Evolutionary conservation across 2,797 vertebrate genomes (phyloP), one percentile per base, ranked within the genome.

Genomic region (Danio kyathit): DNA sequence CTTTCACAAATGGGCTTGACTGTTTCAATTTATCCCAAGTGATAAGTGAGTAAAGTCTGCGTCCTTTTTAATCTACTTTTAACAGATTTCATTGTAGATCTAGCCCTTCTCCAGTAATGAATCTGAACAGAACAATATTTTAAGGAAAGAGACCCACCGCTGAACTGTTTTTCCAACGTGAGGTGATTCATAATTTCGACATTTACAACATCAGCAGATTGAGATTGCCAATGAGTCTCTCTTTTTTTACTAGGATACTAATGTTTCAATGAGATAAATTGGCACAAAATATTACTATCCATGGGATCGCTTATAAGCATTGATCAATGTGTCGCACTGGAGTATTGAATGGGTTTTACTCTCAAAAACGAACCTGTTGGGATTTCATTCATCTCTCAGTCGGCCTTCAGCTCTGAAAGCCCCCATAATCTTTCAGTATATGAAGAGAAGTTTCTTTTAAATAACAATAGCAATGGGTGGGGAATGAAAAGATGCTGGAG

Each of bases 11-110:
- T 66, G 14, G 69, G 57, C 38, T 71, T 29, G 7, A 19, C 19
- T 46, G 11, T 16, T 54, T 72, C 7, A 6, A 71, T 70, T 52
- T 41, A 71, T 61, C 13, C n/a, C 13, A 63, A 43, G 10, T 79
- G 56, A 51, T 70, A 70, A 54, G 60, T 52, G 77, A 54, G 6
- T 49, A 54, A 73, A 80, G 43, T 46, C 12, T 7, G 11, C 80
- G 78, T 80, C 51, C 17, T 74, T 57, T 65, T 7, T 12, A 40
- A 80, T 74, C 14, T 54, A 74, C 17, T 56, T 72, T 65, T 48
- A 56, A 64, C 56, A 73, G 14, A 61, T 60, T 54, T 72, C 19
- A 57, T 9, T 38, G 69, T 29, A 48, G 41, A 17, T 65, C 21
- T 46, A 64, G 21, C 49, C 10, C 9, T 40, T 46, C 49, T 80